Evolutionary conservation across 2,113 vertebrate species (phyloP), one percentile per base, ranked within the genome.

Genomic region (Clupea harengus): DNA sequence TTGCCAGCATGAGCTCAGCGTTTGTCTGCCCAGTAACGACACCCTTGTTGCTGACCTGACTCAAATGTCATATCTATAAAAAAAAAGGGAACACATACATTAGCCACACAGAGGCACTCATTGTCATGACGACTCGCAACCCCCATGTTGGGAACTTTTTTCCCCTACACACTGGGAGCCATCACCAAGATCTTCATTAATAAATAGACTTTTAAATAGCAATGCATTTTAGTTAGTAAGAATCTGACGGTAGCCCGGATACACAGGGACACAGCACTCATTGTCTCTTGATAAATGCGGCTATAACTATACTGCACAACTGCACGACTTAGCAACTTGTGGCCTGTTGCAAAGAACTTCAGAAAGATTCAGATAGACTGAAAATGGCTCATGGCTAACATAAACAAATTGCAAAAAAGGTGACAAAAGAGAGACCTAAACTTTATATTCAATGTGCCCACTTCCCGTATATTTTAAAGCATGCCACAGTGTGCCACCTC

Each of bases 21-120:
- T 78, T 78, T 44, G 28, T 78, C 72, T 78, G 72, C 72, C 72
- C 28, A 32, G 72, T 78, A 78, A 78, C 72, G 72, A 39, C 72
- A 78, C 72, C 72, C 72, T 78, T 78, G 67, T 75, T 75, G 25
- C 67, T 2, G 28, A 3, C 72, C 28, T 15, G 32, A 15, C 28
- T 78, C 72, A 78, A 78, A 78, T 78, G 72, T 78, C 72, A 78
- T 44, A 78, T 78, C 72, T 78, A 78, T 78, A 39, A 75, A 44
- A 64, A 17, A 78, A 75, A 32, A 75, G 25, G 39, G 54, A 60
- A 39, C 32, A 28, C 32, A 39, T 78, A 6, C 28, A 78, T 78
- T 78, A 78, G 32, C 72, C 11, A 13, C 72, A 78, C 72, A 78
- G 72, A 39, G 67, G 28, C 28, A 18, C 18, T 60, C 72, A 78